A percentile compares a stretch with the other conserved stretches of the same genome.
Evolutionary conservation across 2,888 invertebrate species (phyloP).

Genomic region (Fragum fragum): DNA sequence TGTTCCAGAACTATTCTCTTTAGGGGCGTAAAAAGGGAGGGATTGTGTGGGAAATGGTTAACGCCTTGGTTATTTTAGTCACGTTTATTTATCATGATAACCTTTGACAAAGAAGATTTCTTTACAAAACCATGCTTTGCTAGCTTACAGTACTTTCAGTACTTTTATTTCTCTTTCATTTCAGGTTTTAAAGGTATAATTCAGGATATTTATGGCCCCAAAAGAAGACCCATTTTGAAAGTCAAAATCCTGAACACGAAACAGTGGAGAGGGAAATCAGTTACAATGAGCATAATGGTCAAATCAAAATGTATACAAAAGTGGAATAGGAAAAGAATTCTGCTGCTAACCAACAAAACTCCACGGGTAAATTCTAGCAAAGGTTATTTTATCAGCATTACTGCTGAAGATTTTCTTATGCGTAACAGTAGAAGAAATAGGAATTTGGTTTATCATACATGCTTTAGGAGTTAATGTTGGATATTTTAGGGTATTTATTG

Average conservation of each 20-base stretch:
- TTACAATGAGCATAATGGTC: background rate
- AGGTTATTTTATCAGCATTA: background rate
- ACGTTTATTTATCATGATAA: too few species aligned
- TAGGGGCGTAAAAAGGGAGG: too few species aligned
- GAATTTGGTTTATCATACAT: background rate
- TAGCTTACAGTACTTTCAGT: too few species aligned
- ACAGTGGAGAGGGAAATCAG: background rate
- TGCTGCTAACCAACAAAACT: background rate
- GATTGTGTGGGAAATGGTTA: too few species aligned
- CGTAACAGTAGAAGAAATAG: background rate
- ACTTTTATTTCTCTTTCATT: too few species aligned
- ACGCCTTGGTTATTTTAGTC: too few species aligned
- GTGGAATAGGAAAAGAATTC: background rate
- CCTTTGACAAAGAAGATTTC: too few species aligned
- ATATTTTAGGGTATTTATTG: background rate
- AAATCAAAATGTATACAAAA: slow-evolving; percentile 7
- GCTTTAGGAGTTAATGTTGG: background rate
- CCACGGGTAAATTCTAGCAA: background rate
- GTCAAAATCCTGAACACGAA: background rate
- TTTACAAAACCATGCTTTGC: too few species aligned
- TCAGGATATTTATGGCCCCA: background rate
- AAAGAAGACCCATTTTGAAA: background rate
- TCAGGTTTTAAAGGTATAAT: background rate
- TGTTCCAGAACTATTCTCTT: too few species aligned
- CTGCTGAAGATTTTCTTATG: slow-evolving; percentile 3